Percentiles rank a stretch among this genome's conserved stretches.
Conservation (phyloP, 2,113 vertebrate genomes). For the Cromileptes altivelis region DNA sequence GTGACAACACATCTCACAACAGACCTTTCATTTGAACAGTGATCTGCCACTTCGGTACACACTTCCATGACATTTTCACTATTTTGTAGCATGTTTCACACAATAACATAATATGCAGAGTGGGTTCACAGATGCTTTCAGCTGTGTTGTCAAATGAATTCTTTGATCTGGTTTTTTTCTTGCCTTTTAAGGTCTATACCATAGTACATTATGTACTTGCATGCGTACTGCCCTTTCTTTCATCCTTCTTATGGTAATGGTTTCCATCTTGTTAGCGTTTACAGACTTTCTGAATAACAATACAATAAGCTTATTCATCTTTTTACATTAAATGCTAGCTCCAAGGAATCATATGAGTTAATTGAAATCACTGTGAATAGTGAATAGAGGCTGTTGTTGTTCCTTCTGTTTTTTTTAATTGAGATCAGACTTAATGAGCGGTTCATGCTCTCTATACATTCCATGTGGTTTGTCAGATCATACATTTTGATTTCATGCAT, state of each 20-base stretch:
- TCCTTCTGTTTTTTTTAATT: neutral
- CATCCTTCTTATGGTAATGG: neutral
- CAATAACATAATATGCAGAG: neutral
- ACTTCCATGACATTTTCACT: neutral
- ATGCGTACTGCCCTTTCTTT: neutral
- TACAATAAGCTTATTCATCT: conserved; percentile 49
- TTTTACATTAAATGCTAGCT: conserved; percentile 41
- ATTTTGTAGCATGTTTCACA: neutral
- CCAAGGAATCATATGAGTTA: neutral
- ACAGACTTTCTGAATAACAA: conserved; percentile 44
- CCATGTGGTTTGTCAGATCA: conserved; percentile 4
- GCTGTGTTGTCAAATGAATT: no score
- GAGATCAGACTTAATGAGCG: conserved; percentile 10
- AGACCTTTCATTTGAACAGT: neutral
- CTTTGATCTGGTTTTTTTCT: neutral
- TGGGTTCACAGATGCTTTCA: no score
- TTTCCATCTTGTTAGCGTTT: conserved; percentile 15
- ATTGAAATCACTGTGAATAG: conserved; percentile 30
- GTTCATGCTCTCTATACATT: conserved; percentile 1
- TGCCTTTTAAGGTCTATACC: neutral
- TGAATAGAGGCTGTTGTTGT: neutral
- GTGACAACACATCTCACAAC: neutral
- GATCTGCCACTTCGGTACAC: neutral
- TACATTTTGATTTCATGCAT: conserved; percentile 32
- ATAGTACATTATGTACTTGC: neutral